A percentile compares a stretch with the other conserved stretches of the same genome.
Conservation (phyloP, 2,797 vertebrate species). For the Natrix natrix region DNA sequence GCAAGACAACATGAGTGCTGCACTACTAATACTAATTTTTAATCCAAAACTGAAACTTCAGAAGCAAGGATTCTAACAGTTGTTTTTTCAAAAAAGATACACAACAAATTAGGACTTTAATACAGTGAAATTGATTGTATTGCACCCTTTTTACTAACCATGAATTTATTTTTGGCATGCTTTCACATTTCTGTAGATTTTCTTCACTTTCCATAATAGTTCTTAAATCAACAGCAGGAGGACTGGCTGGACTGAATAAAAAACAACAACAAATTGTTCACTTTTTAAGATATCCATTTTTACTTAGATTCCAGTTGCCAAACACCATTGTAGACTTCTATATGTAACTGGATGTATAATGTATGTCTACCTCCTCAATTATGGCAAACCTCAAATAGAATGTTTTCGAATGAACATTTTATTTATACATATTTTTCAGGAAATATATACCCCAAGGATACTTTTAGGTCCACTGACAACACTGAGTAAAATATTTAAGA, state of each 20-base stretch:
- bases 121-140: not conserved
- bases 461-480: conserved; percentile 39
- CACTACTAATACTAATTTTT: not conserved
- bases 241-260: conserved; percentile 70
- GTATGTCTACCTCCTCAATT: conserved; percentile 61
- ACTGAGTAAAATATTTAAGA: conserved; percentile 32
- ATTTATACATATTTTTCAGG: conserved; percentile 42
- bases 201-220: conserved; percentile 97
- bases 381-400: conserved; percentile 63
- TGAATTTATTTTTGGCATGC: conserved; percentile 81
- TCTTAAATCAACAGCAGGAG: conserved; percentile 89
- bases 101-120: not conserved
- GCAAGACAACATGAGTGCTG: not conserved
- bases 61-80: not conserved
- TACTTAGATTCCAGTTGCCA: conserved; percentile 53
- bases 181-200: conserved; percentile 79
- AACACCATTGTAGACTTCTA: conserved; percentile 53
- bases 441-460: conserved; percentile 51
- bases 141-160: conserved; percentile 69
- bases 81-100: not conserved
- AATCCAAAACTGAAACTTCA: not conserved
- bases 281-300: conserved; percentile 58
- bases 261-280: conserved; percentile 38
- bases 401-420: conserved; percentile 55
- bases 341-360: conserved; percentile 58